Percentiles rank a stretch among this genome's conserved stretches.
Conservation (phyloP, 1,140 invertebrate genomes). For the Aphaenogaster floridana region DNA sequence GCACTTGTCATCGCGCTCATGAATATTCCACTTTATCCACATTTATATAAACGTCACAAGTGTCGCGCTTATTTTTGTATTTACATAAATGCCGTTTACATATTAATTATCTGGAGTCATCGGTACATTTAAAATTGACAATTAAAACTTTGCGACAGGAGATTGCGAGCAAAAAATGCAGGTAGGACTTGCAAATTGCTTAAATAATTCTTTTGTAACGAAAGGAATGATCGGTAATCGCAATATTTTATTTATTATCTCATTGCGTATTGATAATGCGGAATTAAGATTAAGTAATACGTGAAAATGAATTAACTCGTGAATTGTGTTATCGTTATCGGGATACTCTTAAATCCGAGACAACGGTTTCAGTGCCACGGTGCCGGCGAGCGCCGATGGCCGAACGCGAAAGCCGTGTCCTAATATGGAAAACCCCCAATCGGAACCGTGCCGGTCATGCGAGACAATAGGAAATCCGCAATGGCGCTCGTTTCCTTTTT, state of each 20-base stretch:
- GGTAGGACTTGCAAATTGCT: background rate
- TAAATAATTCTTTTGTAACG: background rate
- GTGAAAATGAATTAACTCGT: background rate
- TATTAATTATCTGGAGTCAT: background rate
- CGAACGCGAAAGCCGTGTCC: background rate
- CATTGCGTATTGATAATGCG: background rate
- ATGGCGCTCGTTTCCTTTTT: conserved; percentile 54
- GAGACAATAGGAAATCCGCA: conserved; percentile 49
- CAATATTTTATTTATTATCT: conserved; percentile 6
- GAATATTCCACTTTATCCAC: conserved; percentile 6
- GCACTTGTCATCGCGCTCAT: conserved; percentile 6
- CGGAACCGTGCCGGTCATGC: conserved; percentile 8
- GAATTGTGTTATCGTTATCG: background rate
- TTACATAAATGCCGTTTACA: background rate
- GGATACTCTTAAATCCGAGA: background rate
- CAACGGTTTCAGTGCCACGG: background rate
- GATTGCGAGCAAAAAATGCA: background rate
- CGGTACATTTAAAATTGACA: conserved; percentile 13
- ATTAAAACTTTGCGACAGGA: background rate
- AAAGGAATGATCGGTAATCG: background rate
- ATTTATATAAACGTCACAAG: no score
- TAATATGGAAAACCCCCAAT: conserved; percentile 30
- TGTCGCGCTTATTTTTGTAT: background rate
- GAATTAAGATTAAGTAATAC: background rate
- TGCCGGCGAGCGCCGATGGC: background rate